phyloP scores from a whole-genome alignment of 2,888 invertebrate genomes.

The Andrena chrysosceles region DNA sequence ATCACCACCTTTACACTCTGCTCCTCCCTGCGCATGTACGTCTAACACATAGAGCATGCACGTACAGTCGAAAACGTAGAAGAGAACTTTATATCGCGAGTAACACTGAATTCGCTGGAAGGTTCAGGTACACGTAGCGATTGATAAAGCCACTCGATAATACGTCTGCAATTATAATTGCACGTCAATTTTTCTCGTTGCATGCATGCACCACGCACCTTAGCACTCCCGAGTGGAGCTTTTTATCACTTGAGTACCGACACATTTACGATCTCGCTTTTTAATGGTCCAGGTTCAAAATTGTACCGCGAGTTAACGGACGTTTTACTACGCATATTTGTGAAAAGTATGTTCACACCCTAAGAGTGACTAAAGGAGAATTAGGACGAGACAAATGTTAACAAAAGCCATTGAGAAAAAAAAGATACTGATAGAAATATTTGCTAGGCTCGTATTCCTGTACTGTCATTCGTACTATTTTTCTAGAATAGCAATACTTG shows the following conservation, averaged over 20 bases:
- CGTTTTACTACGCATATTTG: slow-evolving; percentile 3
- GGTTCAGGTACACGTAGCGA: slow-evolving; percentile 8
- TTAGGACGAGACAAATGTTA: neutral
- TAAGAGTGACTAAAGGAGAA: slow-evolving; percentile 29
- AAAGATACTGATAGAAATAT: slow-evolving; percentile 3
- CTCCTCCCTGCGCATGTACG: neutral
- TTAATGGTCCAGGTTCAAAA: slow-evolving; percentile 16
- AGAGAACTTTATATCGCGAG: slow-evolving; percentile 16
- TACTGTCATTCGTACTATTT: slow-evolving; percentile 3
- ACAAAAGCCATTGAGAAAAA: neutral
- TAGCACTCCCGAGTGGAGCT: slow-evolving; percentile 26
- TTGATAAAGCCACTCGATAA: slow-evolving; percentile 12
- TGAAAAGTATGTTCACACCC: slow-evolving; percentile 11
- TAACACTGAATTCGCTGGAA: slow-evolving; percentile 17
- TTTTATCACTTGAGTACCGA: slow-evolving; percentile 15
- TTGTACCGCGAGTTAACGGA: slow-evolving; percentile 1
- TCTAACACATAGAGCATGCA: slow-evolving; percentile 9
- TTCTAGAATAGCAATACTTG: slow-evolving; percentile 27
- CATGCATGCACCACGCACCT: slow-evolving; percentile 27
- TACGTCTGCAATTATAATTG: slow-evolving; percentile 18
- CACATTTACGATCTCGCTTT: slow-evolving; percentile 10
- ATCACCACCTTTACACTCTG: slow-evolving; percentile 16
- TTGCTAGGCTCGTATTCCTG: slow-evolving; percentile 16
- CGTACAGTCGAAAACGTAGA: neutral
- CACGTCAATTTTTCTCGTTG: slow-evolving; percentile 23